Conservation (phyloP, 2,888 invertebrate species). For the Graphium colonna region DNA sequence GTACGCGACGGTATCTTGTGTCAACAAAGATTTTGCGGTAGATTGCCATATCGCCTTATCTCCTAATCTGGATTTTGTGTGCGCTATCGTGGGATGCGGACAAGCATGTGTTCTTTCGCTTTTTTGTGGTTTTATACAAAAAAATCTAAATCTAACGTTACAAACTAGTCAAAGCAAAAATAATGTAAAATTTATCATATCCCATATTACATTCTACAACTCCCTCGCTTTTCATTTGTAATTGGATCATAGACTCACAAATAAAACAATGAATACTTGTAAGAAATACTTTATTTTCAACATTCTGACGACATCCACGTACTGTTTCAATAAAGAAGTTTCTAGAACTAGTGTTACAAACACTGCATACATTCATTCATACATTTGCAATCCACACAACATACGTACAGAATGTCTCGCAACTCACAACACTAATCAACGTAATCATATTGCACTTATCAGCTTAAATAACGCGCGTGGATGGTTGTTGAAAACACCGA, state of each 20-base stretch:
- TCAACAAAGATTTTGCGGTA: background rate
- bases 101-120: too few species aligned
- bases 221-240: too few species aligned
- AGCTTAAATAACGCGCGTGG: background rate
- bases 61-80: background rate
- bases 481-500: background rate
- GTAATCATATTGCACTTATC: background rate
- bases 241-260: conserved; percentile 20
- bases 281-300: conserved; percentile 29
- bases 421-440: background rate
- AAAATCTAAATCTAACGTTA: too few species aligned
- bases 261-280: conserved; percentile 30
- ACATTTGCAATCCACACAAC: too few species aligned
- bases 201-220: too few species aligned
- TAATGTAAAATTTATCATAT: too few species aligned
- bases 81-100: conserved; percentile 1
- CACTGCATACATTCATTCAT: background rate
- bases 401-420: background rate
- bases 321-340: background rate
- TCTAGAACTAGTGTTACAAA: background rate
- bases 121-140: too few species aligned
- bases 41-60: background rate
- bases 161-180: too few species aligned
- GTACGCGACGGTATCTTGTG: conserved; percentile 1
- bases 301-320: conserved; percentile 13